Base-by-base conservation (phyloP, 2,888 invertebrate species). In the Hypomecis punctinalis region DNA sequence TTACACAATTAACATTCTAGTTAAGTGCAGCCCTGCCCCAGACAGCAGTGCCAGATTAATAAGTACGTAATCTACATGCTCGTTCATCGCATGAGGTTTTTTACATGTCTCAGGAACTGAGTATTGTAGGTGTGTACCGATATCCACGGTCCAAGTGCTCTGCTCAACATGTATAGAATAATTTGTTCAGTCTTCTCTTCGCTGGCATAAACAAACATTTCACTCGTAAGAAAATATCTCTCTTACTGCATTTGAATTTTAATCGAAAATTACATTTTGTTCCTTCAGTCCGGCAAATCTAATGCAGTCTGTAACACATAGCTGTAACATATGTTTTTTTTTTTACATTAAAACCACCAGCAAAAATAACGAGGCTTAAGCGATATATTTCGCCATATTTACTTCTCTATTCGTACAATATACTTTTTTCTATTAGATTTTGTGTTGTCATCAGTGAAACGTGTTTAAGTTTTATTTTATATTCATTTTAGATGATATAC, bases 21-120 rank as follows among this genome's bases (percentile, higher is more conserved):
- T 11, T 6, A 42, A 35, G 45, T 3, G 13, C 40, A 53, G 11
- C 60, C 60, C 60, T 60, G 49, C 11, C 36, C 8, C 5, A 2
- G 47, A 13, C 23, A 33, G 9, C 45, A 63, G 23, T 61, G 40
- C 7, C 49, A 56, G 57, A 57, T 58, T 23, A 23, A 46, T 63
- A 67, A 53, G 54, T 13, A 63, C 47, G 6, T 60, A 58, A 68
- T 66, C 54, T 61, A 57, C 65, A 66, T 66, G 61, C 57, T 56
- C 33, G 63, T 43, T 37, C 45, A 65, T 62, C 46, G 60, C 66
- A 61, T 61, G 63, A 52, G 3, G 46, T 61, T 63, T 64, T 65
- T 68, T 66, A 36, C 11, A 43, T 10, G 6, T 35, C 42, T 8
- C 11, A 37, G 47, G 51, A 64, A 61, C 62, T 63, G 46, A 61